Evolutionary conservation across 35 echinoderm and acorn worm species (phyloP), one percentile per base, ranked within the genome.

Genomic region (Eucidaris tribuloides): DNA sequence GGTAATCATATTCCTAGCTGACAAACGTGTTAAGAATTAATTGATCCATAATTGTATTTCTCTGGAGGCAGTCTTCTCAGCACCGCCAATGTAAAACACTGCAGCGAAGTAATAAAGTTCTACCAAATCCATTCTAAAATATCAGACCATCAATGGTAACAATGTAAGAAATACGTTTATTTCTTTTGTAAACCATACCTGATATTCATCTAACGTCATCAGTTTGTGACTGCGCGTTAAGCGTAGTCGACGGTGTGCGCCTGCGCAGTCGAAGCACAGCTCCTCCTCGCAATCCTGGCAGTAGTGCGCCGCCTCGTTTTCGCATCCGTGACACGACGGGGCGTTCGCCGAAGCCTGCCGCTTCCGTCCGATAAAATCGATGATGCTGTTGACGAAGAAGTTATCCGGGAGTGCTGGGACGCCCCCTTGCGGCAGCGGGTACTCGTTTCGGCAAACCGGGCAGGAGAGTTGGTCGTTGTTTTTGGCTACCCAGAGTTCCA

Each of bases 311-410:
- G 96, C 96, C 46, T 89, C 91, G 15, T 86, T 83, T 39, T 90
- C 96, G 55, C 96, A 99, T 1, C 87, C 91, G 48, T 93, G 85
- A 33, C 90, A 93, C 5, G 66, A 32, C 13, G 81, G 72, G 31
- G 79, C 82, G 3, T 46, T 66, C 5, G 78, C 70, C 29, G 91
- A 93, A 28, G 74, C 83, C 27, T 82, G 83, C 24, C 91, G 84
- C 70, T 99, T 99, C 30, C 83, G 82, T 20, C 89, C 81, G 19
- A 99, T 93, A 38, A 99, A 99, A 57, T 99, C 96, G 34, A 99
- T 99, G 38, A 99, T 99, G 48, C 87, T 93, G 79, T 99, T 99
- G 11, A 98, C 83, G 45, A 98, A 98, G 78, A 98, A 98, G 32
- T 98, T 98, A 65, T 98, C 95, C 6, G 95, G 90, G 7, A 98